Percentiles rank a stretch among this genome's conserved stretches.
Conservation (phyloP, 23 tunicate species). For the Diplosoma virens region DNA sequence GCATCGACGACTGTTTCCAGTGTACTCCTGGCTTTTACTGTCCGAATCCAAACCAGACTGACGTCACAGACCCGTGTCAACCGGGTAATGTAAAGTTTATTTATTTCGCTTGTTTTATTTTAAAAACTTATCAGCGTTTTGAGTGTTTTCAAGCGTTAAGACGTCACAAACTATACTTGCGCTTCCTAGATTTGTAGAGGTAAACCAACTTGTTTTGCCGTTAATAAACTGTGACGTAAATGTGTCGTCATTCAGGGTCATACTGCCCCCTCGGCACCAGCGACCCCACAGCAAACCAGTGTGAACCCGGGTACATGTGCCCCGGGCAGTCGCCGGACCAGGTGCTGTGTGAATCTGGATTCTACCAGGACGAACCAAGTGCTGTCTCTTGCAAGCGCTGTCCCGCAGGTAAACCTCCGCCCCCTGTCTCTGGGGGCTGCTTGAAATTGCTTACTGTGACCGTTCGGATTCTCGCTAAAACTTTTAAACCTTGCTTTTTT, state of each 20-base stretch:
- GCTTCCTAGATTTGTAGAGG: background rate
- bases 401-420: slow-evolving; percentile 81
- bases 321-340: slow-evolving; percentile 64
- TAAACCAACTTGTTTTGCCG: background rate
- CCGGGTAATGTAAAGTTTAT: slow-evolving; percentile 37
- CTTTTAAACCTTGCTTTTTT: too few species aligned
- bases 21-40: slow-evolving; percentile 88
- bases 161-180: background rate
- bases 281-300: slow-evolving; percentile 3
- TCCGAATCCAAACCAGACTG: slow-evolving; percentile 37
- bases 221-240: too few species aligned
- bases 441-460: too few species aligned
- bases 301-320: slow-evolving; percentile 85
- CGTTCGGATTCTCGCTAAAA: too few species aligned
- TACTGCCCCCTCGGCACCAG: slow-evolving; percentile 59
- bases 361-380: slow-evolving; percentile 53
- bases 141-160: background rate
- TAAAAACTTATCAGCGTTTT: background rate
- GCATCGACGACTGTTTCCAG: slow-evolving; percentile 29
- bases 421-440: too few species aligned
- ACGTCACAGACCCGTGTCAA: slow-evolving; percentile 54
- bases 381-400: slow-evolving; percentile 63
- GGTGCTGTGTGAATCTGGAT: slow-evolving; percentile 80
- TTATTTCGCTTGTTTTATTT: background rate
- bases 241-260: slow-evolving; percentile 43